Evolutionary conservation across 2,113 vertebrate genomes (phyloP).

Genomic region (Chaetodon trifascialis): DNA sequence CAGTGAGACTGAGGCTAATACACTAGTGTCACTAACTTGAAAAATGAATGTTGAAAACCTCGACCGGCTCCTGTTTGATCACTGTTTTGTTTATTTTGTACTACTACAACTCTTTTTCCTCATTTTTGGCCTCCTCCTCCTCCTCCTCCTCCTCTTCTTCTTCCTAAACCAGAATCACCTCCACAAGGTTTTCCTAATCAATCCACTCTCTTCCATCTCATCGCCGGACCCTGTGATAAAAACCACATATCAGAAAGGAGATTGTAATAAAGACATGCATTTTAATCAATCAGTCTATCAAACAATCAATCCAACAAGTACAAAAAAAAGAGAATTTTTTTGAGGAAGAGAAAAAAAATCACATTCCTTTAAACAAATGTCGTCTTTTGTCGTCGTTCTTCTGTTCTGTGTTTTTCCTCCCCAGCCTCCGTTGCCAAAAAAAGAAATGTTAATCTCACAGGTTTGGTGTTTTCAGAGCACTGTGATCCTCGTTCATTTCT

Average conservation of each 20-base stretch:
- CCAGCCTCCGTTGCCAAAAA: conserved; percentile 91
- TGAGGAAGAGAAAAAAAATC: conserved; percentile 85
- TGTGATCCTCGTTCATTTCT: conserved; percentile 83
- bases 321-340: conserved; percentile 83
- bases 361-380: conserved; percentile 73
- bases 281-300: conserved; percentile 89
- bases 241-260: conserved; percentile 93
- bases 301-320: conserved; percentile 78
- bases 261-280: conserved; percentile 91
- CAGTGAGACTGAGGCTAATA: conserved; percentile 96
- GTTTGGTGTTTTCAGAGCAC: conserved; percentile 97
- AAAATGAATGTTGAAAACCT: conserved; percentile 90
- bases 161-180: conserved; percentile 79
- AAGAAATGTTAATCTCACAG: conserved; percentile 82
- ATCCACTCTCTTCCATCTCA: conserved; percentile 82
- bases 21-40: conserved; percentile 87
- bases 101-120: conserved; percentile 13
- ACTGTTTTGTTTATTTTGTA: conserved; percentile 53
- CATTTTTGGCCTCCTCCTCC: conserved; percentile 35
- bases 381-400: conserved; percentile 58
- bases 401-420: conserved; percentile 64
- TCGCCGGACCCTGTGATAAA: conserved; percentile 79
- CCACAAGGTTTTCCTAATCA: conserved; percentile 67
- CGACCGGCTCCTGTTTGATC: conserved; percentile 78
- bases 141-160: conserved; percentile 58